Percentiles rank a stretch among this genome's conserved stretches.
Conservation (phyloP, 37 sponge, comb jelly and placozoan species). For the Theonella swinhoei region DNA sequence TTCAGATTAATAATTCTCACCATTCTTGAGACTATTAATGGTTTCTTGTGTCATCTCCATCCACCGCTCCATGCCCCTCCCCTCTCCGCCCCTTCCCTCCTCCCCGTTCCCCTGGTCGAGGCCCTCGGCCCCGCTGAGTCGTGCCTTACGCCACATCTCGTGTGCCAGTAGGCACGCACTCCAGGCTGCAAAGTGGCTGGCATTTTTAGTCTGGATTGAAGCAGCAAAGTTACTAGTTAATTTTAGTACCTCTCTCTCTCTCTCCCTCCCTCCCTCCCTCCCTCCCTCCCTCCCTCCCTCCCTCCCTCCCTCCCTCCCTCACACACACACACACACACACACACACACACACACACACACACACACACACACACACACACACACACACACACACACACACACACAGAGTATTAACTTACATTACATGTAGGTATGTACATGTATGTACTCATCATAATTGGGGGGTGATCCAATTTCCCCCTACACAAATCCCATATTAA, state of each 20-base stretch:
- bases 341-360: too few relatives aligned
- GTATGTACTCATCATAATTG: too few relatives aligned
- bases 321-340: background rate
- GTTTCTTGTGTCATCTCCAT: background rate
- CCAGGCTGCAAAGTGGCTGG: conserved; percentile 69
- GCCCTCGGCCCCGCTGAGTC: conserved; percentile 20
- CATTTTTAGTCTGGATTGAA: conserved; percentile 46
- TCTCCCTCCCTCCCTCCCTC: conserved; percentile 16
- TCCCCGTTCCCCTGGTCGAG: background rate
- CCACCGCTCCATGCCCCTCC: background rate
- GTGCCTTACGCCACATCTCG: conserved; percentile 45
- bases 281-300: background rate
- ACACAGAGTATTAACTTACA: too few relatives aligned
- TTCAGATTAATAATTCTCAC: too few relatives aligned
- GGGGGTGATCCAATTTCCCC: too few relatives aligned
- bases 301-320: background rate
- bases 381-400: too few relatives aligned
- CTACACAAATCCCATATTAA: too few relatives aligned
- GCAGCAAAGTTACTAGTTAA: background rate
- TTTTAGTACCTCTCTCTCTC: conserved; percentile 7
- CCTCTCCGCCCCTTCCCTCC: background rate
- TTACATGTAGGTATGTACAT: too few relatives aligned
- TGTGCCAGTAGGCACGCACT: conserved; percentile 50
- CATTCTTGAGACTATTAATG: background rate
- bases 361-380: too few relatives aligned